Conservation (phyloP, 2,888 invertebrate genomes). For the Cryptus viduatorius region DNA sequence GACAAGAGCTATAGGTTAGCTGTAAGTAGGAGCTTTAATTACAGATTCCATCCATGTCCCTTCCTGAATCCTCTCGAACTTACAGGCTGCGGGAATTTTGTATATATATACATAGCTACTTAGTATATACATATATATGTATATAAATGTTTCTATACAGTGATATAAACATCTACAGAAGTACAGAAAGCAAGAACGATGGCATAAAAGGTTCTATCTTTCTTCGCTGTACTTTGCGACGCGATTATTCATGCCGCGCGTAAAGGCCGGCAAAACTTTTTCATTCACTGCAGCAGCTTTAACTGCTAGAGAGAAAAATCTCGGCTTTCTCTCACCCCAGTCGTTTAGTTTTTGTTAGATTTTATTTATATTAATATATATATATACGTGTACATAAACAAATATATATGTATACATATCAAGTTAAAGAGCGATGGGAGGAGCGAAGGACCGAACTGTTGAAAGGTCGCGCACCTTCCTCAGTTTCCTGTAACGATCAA, state of each 20-base stretch:
- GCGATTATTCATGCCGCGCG: slow-evolving; percentile 62
- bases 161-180: slow-evolving; percentile 4
- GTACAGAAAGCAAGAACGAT: slow-evolving; percentile 47
- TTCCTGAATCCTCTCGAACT: slow-evolving; percentile 41
- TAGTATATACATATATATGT: slow-evolving; percentile 28
- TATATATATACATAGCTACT: slow-evolving; percentile 27
- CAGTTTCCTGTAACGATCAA: slow-evolving; percentile 54
- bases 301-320: slow-evolving; percentile 23
- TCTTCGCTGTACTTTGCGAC: slow-evolving; percentile 57
- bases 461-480: slow-evolving; percentile 24
- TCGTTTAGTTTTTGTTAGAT: neutral
- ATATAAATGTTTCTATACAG: slow-evolving; percentile 10
- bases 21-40: slow-evolving; percentile 63
- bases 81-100: neutral
- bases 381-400: neutral
- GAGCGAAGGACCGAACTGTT: neutral
- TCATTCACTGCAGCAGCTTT: slow-evolving; percentile 43
- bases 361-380: slow-evolving; percentile 3
- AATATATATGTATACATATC: neutral
- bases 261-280: slow-evolving; percentile 52
- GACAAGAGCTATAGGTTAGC: slow-evolving; percentile 33
- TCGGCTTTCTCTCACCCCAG: neutral
- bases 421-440: neutral
- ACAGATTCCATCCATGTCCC: slow-evolving; percentile 65
- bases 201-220: slow-evolving; percentile 46